Evolutionary conservation across 1,140 invertebrate genomes (phyloP), one percentile per base, ranked within the genome.

Genomic region (Macrosteles quadrilineatus): DNA sequence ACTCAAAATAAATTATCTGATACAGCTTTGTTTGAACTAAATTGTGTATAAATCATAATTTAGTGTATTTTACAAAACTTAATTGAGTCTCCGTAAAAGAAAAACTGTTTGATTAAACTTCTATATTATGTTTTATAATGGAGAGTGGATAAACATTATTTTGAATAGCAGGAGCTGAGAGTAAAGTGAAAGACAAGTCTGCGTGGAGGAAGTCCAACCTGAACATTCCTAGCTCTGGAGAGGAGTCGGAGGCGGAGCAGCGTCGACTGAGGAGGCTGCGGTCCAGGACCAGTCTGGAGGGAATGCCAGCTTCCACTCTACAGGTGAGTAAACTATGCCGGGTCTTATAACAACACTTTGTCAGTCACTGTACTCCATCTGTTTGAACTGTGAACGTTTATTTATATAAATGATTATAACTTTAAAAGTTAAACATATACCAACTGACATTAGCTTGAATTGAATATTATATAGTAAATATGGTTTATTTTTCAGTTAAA

Each of bases 151-250:
- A n/a, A n/a, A n/a, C n/a, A n/a, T n/a, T n/a, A n/a, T n/a, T n/a
- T n/a, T n/a, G n/a, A n/a, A n/a, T n/a, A n/a, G 57, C 77, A 91
- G 90, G 90, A 83, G 87, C 87, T 21, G 88, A 91, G 82, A 87
- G 87, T 27, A 85, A 87, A 78, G 81, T 83, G 50, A 91, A 91
- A 80, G 91, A 94, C 76, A 90, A 89, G 79, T 89, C 89, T 45
- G 83, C 88, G 29, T 92, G 91, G 84, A 84, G 91, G 75, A 90
- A 93, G 77, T 91, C 88, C 9, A 89, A 84, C 74, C 77, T 90
- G 1, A 90, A 88, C 79, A 84, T 88, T 62, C 81, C 85, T 66
- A 87, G 85, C 75, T 86, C 84, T 71, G 76, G 83, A 31, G 89
- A 91, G 77, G 86, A 87, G 67, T 80, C 78, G 67, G 83, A 84